Conservation (phyloP, 2,113 vertebrate species). For the Micronisus gabar region DNA sequence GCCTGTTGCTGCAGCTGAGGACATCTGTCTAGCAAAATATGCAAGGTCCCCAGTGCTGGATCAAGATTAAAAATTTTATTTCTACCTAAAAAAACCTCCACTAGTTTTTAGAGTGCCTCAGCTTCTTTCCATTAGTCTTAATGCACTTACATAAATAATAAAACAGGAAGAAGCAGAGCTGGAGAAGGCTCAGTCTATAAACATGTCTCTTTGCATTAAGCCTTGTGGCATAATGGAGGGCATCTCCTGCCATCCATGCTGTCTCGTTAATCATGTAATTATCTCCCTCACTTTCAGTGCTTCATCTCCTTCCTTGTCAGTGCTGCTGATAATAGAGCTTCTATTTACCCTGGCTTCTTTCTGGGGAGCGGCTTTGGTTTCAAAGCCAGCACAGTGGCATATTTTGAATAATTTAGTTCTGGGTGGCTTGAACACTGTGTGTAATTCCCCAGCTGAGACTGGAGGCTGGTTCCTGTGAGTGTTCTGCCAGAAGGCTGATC, state of each 20-base stretch:
- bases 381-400: slow-evolving; percentile 26
- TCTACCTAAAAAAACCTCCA: neutral
- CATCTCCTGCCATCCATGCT: slow-evolving; percentile 35
- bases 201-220: slow-evolving; percentile 29
- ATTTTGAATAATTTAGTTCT: slow-evolving; percentile 55
- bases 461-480: neutral
- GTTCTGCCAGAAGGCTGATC: slow-evolving; percentile 8
- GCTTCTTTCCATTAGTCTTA: slow-evolving; percentile 54
- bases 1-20: neutral
- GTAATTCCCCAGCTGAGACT: neutral
- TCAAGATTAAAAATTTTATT: neutral
- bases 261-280: slow-evolving; percentile 16
- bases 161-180: slow-evolving; percentile 41
- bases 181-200: slow-evolving; percentile 17
- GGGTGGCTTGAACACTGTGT: neutral
- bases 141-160: slow-evolving; percentile 66
- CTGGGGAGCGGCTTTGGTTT: neutral
- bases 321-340: neutral
- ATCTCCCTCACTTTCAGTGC: slow-evolving; percentile 19
- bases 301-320: neutral
- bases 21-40: neutral
- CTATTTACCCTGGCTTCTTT: slow-evolving; percentile 13
- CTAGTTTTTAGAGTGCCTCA: neutral
- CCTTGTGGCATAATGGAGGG: slow-evolving; percentile 2
- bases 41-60: neutral